A percentile compares a stretch with the other conserved stretches of the same genome.
Conservation (phyloP, 2,888 invertebrate genomes). For the Bhutanitis thaidina region DNA sequence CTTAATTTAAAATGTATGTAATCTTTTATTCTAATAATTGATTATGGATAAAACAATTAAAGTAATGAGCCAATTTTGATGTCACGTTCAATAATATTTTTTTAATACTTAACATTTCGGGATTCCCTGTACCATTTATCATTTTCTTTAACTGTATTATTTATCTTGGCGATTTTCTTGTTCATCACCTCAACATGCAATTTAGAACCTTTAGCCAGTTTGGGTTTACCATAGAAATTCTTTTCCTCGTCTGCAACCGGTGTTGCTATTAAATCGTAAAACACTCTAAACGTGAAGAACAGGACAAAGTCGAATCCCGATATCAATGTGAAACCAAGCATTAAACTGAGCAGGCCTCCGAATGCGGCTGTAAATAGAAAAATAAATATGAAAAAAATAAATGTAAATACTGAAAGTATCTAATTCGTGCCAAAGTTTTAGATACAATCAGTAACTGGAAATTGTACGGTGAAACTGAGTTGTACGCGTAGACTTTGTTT, state of each 20-base stretch:
- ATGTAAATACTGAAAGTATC: too few relatives aligned
- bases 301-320: constrained; percentile 83
- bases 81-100: too few relatives aligned
- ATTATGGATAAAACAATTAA: too few relatives aligned
- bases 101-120: too few relatives aligned
- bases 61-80: too few relatives aligned
- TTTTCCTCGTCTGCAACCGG: neutral
- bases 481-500: too few relatives aligned
- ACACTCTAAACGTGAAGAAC: constrained; percentile 78
- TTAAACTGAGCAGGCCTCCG: constrained; percentile 84
- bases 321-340: constrained; percentile 85
- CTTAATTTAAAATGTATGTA: too few relatives aligned
- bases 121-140: neutral
- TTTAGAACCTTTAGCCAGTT: neutral
- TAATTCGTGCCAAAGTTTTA: too few relatives aligned
- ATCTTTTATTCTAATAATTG: too few relatives aligned
- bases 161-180: neutral
- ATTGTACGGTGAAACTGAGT: too few relatives aligned
- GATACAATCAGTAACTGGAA: too few relatives aligned
- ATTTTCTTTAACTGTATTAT: neutral
- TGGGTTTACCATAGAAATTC: neutral
- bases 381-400: neutral
- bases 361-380: constrained; percentile 80
- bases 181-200: neutral
- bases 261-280: constrained; percentile 44